phyloP scores from a whole-genome alignment of 2,888 invertebrate species.

The Drosophila colorata region DNA sequence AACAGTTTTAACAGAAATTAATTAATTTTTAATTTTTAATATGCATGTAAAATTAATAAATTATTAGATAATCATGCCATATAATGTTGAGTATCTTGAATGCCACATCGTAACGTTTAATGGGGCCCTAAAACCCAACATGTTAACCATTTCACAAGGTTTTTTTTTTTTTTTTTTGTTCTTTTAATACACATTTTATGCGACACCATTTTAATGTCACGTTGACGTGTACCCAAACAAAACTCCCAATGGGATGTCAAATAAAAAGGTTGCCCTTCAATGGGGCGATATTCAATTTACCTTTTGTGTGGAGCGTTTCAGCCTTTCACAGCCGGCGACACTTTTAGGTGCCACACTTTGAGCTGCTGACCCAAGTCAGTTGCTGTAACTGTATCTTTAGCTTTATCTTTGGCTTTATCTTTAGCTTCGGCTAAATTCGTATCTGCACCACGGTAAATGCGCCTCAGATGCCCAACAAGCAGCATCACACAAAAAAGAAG shows the following conservation, averaged over 20 bases:
- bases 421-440: background rate
- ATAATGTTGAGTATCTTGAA: constrained; percentile 4
- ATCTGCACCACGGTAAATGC: constrained; percentile 37
- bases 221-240: constrained; percentile 15
- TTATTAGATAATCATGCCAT: constrained; percentile 9
- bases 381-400: constrained; percentile 1
- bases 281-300: constrained; percentile 54
- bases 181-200: constrained; percentile 18
- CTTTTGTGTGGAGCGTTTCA: constrained; percentile 33
- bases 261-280: constrained; percentile 41
- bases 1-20: too few relatives aligned
- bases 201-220: constrained; percentile 34
- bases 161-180: constrained; percentile 5
- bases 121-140: constrained; percentile 13
- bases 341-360: constrained; percentile 17
- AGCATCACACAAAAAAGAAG: background rate
- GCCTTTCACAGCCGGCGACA: constrained; percentile 20
- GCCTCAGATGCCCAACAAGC: constrained; percentile 1
- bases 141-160: constrained; percentile 23
- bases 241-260: constrained; percentile 29
- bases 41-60: constrained; percentile 6
- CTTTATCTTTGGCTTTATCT: constrained; percentile 12
- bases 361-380: constrained; percentile 33
- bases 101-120: constrained; percentile 21
- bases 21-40: background rate